These are phyloP conservation scores for Intellagama lesueurii DNA, from an alignment of 2,797 vertebrate genomes.

Conservation along the genomic window DNA sequence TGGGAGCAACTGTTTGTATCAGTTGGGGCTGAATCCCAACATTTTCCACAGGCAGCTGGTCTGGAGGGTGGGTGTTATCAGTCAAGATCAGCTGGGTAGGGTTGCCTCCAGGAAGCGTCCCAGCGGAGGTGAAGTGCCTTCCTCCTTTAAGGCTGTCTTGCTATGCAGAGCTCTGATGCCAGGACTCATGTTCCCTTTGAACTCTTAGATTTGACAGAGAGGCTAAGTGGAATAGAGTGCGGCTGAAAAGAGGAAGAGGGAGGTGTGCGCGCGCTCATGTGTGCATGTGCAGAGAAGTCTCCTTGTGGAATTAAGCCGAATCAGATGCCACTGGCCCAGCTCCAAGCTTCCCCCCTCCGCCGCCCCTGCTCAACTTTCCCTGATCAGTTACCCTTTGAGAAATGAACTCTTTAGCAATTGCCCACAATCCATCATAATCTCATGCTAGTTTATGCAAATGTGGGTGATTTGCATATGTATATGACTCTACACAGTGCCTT, in stretches of 20 bases:
- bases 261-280: background rate
- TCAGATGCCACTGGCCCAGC: constrained; percentile 32
- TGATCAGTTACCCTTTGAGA: background rate
- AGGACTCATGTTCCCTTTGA: constrained; percentile 36
- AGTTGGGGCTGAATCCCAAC: too few relatives aligned
- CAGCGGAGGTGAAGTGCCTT: background rate
- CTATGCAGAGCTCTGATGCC: constrained; percentile 32
- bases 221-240: constrained; percentile 13
- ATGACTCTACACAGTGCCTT: constrained; percentile 45
- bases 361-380: constrained; percentile 2
- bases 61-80: too few relatives aligned
- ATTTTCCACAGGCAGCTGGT: background rate
- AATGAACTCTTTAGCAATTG: constrained; percentile 51
- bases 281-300: background rate
- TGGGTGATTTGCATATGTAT: constrained; percentile 56
- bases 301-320: background rate
- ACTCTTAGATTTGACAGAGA: background rate
- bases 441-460: constrained; percentile 54
- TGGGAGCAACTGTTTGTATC: too few relatives aligned
- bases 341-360: constrained; percentile 16
- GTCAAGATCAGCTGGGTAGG: too few relatives aligned
- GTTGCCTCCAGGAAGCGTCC: background rate
- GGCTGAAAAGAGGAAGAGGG: background rate
- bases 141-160: constrained; percentile 32
- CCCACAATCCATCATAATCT: constrained; percentile 35